Evolutionary conservation across 2,113 vertebrate species (phyloP), one percentile per base, ranked within the genome.

Genomic region (Hydropotes inermis): DNA sequence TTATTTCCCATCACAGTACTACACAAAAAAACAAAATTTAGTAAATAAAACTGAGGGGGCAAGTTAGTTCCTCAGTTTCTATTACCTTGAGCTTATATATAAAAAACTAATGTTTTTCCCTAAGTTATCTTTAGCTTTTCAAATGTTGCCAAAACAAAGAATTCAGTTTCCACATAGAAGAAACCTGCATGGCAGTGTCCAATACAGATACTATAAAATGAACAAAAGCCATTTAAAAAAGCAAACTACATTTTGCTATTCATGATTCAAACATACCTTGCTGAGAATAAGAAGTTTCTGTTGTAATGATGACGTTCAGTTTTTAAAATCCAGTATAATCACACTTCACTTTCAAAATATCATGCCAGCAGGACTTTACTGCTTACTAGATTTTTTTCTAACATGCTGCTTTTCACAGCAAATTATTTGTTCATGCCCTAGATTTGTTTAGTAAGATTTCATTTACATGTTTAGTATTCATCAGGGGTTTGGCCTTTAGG

Each of bases 61-160:
- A 57, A 82, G 10, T 74, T 89, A 82, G 36, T 39, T 70, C n/a
- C 67, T 43, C 36, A 74, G 11, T 85, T 19, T 84, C 15, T 3
- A 47, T 74, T 93, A 91, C 55, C 87, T 70, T 47, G 76, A 60
- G 45, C 28, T 25, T 70, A 30, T 21, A 79, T 28, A 79, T 17
- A 92, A 61, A 91, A 70, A 93, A 94, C 54, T 54, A 85, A 30
- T 47, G 30, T 64, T 84, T 78, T 84, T 50, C 57, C 33, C 0
- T 33, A 67, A 54, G 50, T 79, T 89, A 88, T 88, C 17, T 88
- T 85, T 54, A 85, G 82, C 55, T 95, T 43, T 88, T 86, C 33
- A 86, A 83, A 87, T 89, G 39, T 36, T 96, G 61, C 47, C 61
- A 79, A 91, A 96, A 95, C 52, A 87, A 93, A 87, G 67, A 92